A percentile compares a stretch with the other conserved stretches of the same genome.
phyloP scores from a whole-genome alignment of 2,113 vertebrate species.

The Ginglymostoma cirratum region DNA sequence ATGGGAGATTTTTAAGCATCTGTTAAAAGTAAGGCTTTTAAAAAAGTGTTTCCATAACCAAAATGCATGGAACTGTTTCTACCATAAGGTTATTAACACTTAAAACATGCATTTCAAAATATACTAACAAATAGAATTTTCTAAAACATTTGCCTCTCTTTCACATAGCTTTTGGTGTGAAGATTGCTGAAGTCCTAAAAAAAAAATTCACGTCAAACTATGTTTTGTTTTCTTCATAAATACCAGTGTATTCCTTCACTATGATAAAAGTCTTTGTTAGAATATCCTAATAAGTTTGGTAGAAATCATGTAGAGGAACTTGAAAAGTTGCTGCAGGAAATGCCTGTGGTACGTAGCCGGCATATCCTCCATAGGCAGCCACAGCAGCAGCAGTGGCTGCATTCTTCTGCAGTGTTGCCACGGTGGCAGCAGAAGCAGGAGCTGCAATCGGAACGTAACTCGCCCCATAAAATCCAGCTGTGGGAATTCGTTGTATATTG shows the following conservation, averaged over 20 bases:
- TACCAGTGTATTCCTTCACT: conserved; percentile 77
- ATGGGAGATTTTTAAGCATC: conserved; percentile 11
- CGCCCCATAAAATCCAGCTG: conserved; percentile 75
- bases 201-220: conserved; percentile 39
- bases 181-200: conserved; percentile 27
- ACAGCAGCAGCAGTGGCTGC: conserved; percentile 69
- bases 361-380: conserved; percentile 61
- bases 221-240: conserved; percentile 74
- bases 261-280: conserved; percentile 40
- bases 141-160: not conserved
- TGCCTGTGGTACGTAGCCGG: conserved; percentile 82
- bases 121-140: conserved; percentile 17
- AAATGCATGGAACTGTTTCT: conserved; percentile 33
- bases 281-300: conserved; percentile 80
- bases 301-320: conserved; percentile 86
- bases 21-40: conserved; percentile 25
- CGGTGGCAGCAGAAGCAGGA: conserved; percentile 67
- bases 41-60: conserved; percentile 14
- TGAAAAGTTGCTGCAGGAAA: conserved; percentile 80
- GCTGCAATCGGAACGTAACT: conserved; percentile 79
- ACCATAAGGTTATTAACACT: conserved; percentile 10
- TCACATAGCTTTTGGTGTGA: conserved; percentile 29
- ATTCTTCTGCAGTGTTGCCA: conserved; percentile 93
- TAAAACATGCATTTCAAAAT: conserved; percentile 27
- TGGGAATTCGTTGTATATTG: conserved; percentile 77